Conservation (phyloP, 2,113 vertebrate genomes). For the Neolamprologus fasciatus region DNA sequence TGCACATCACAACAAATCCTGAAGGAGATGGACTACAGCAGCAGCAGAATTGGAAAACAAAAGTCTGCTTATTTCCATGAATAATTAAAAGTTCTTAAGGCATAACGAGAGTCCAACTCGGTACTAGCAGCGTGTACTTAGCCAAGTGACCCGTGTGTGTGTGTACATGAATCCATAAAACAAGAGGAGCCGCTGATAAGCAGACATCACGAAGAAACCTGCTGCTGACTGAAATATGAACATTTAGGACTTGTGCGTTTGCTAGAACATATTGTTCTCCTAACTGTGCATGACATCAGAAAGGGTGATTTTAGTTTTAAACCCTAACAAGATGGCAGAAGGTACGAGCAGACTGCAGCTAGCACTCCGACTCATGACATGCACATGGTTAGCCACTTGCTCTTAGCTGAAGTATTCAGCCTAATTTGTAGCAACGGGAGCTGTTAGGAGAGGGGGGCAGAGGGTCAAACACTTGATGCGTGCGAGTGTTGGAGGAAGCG, state of each 20-base stretch:
- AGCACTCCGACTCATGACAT: not conserved
- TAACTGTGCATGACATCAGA: not conserved
- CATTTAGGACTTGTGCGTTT: not conserved
- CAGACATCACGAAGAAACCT: not conserved
- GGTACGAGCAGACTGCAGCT: not conserved
- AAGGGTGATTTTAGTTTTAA: not conserved
- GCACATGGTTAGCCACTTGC: conserved; percentile 31
- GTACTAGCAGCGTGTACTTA: not conserved
- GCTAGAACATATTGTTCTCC: not conserved
- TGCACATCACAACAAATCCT: not conserved
- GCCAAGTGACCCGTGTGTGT: not conserved
- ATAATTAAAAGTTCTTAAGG: not conserved
- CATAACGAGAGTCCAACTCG: not conserved
- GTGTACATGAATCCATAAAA: not conserved
- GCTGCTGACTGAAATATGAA: not conserved
- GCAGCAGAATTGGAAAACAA: not conserved
- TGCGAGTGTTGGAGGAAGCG: not conserved
- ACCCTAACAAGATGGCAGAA: not conserved
- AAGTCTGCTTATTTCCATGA: not conserved
- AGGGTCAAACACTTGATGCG: not conserved
- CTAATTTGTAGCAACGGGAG: not conserved
- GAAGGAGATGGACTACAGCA: not conserved
- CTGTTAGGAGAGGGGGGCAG: not conserved
- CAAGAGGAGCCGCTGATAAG: not conserved
- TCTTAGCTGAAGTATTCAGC: not conserved